Evolutionary conservation across 2,888 invertebrate species (phyloP).

Genomic region (Drosophila conformis): DNA sequence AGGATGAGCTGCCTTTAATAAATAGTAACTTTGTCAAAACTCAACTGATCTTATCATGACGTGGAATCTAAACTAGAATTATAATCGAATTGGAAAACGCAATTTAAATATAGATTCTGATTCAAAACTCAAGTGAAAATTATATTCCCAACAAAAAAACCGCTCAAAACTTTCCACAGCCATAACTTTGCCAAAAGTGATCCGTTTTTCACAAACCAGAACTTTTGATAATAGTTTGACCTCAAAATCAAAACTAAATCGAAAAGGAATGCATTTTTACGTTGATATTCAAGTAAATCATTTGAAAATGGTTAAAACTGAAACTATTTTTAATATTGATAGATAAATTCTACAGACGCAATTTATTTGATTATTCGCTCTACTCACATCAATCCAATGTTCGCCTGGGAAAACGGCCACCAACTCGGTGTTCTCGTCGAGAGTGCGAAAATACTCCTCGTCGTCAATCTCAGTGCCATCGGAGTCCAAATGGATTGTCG

Average conservation of each 20-base stretch:
- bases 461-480: constrained; percentile 98
- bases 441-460: constrained; percentile 96
- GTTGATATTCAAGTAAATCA: too few relatives aligned
- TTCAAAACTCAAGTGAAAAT: neutral
- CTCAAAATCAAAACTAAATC: too few relatives aligned
- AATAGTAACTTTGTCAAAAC: neutral
- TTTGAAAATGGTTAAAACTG: too few relatives aligned
- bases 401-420: constrained; percentile 92
- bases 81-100: neutral
- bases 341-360: neutral
- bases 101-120: neutral
- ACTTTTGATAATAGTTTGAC: too few relatives aligned
- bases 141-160: too few relatives aligned
- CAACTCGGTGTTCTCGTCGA: constrained; percentile 94
- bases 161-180: neutral
- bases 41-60: neutral
- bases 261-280: too few relatives aligned
- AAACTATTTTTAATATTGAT: too few relatives aligned
- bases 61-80: neutral
- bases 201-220: too few relatives aligned
- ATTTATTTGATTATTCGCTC: neutral
- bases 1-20: neutral
- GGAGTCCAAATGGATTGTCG: constrained; percentile 94
- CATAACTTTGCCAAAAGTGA: too few relatives aligned
- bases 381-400: constrained; percentile 88